Percentiles rank a stretch among this genome's conserved stretches.
phyloP scores from a whole-genome alignment of 2,888 invertebrate genomes.

The Escarpia spicata region DNA sequence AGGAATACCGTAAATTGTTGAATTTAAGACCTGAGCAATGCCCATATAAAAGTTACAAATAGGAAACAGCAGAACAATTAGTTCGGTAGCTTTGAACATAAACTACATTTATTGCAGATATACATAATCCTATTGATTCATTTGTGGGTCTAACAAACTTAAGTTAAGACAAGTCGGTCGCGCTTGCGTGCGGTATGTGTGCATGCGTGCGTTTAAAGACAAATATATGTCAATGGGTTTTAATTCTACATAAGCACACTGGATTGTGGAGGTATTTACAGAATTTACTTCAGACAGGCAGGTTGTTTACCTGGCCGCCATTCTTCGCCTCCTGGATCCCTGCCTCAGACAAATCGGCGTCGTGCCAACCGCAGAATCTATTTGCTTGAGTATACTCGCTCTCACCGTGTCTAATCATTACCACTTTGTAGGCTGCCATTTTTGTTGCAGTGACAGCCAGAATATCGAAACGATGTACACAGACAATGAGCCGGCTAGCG shows the following conservation, averaged over 20 bases:
- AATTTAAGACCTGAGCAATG: too few relatives aligned
- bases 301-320: constrained; percentile 60
- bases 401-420: constrained; percentile 65
- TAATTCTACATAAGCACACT: background rate
- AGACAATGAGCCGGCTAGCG: background rate
- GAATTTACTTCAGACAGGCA: background rate
- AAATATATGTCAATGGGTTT: background rate
- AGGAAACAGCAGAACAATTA: too few relatives aligned
- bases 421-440: constrained; percentile 54
- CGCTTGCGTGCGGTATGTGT: background rate
- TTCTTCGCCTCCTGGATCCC: constrained; percentile 62
- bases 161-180: too few relatives aligned
- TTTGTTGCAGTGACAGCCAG: constrained; percentile 18
- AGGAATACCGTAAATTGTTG: too few relatives aligned
- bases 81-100: too few relatives aligned
- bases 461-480: background rate
- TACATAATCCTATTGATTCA: too few relatives aligned
- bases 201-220: background rate
- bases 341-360: constrained; percentile 63
- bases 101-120: too few relatives aligned
- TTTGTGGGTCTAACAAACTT: too few relatives aligned
- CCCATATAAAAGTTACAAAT: too few relatives aligned
- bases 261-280: too few relatives aligned
- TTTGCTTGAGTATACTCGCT: constrained; percentile 65
- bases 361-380: constrained; percentile 66